Percentiles rank a stretch among this genome's conserved stretches.
These are phyloP conservation scores for Aegypius monachus DNA, from an alignment of 2,113 vertebrate species.

Conservation along the genomic window DNA sequence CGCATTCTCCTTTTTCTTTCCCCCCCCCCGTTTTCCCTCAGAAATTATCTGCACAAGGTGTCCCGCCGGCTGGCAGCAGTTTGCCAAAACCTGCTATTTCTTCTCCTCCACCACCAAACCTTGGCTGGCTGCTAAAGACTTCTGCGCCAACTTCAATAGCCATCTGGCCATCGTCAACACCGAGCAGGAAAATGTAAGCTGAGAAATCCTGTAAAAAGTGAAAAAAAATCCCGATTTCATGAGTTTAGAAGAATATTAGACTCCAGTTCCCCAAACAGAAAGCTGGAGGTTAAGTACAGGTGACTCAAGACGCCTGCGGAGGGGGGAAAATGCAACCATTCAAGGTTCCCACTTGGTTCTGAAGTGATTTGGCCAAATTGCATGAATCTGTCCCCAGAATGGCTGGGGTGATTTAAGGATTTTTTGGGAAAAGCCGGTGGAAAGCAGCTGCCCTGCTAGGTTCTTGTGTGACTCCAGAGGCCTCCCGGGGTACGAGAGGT, in stretches of 20 bases:
- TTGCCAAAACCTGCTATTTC: neutral
- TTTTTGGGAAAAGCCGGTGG: neutral
- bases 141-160: neutral
- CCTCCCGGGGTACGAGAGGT: rapidly evolving
- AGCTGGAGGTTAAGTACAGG: neutral
- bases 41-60: neutral
- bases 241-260: neutral
- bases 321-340: no score
- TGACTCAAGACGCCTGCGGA: neutral
- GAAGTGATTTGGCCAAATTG: neutral
- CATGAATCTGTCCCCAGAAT: neutral
- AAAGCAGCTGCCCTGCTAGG: rapidly evolving
- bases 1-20: rapidly evolving
- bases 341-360: neutral
- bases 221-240: neutral
- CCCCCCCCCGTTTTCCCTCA: neutral
- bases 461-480: no score
- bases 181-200: neutral
- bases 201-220: neutral
- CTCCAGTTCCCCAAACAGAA: no score
- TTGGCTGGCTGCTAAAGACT: neutral
- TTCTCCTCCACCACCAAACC: neutral
- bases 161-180: neutral
- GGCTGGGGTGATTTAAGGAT: no score
- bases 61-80: neutral